Conservation (phyloP, 2,797 vertebrate genomes). For the Hydrocynus forskahlii region DNA sequence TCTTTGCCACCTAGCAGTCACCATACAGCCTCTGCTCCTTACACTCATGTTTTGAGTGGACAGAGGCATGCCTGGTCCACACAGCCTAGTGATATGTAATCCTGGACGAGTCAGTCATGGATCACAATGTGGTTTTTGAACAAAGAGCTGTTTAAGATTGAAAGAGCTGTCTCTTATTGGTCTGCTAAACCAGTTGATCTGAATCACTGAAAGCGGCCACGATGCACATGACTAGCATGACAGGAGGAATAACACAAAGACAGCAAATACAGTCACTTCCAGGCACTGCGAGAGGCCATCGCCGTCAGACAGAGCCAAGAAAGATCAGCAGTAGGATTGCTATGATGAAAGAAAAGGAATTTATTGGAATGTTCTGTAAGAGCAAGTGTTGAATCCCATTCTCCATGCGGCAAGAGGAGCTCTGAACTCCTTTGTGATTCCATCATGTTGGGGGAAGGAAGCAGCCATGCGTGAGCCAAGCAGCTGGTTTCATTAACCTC, state of each 20-base stretch:
- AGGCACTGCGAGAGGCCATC: conserved; percentile 2
- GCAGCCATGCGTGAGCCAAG: conserved; percentile 73
- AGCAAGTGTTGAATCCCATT: conserved; percentile 33
- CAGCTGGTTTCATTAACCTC: conserved; percentile 86
- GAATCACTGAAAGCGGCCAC: not conserved
- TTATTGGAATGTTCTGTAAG: conserved; percentile 47
- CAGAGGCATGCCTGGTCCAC: conserved; percentile 4
- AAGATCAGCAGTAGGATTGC: conserved; percentile 31
- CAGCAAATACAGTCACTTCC: conserved; percentile 28
- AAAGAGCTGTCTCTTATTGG: not conserved
- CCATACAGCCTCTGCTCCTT: conserved; percentile 36
- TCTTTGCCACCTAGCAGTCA: conserved; percentile 53
- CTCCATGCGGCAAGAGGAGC: conserved; percentile 51
- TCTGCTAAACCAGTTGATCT: not conserved
- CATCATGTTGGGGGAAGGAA: conserved; percentile 67
- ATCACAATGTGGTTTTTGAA: not conserved
- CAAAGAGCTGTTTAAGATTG: not conserved
- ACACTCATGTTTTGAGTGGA: conserved; percentile 44
- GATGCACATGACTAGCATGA: not conserved
- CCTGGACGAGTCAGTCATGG: not conserved
- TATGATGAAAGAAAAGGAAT: conserved; percentile 47
- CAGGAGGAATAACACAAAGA: conserved; percentile 29
- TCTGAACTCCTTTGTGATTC: conserved; percentile 65
- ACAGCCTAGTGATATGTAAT: not conserved
- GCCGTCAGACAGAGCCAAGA: conserved; percentile 40